Evolutionary conservation across 2,113 vertebrate species (phyloP).

Genomic region (Arvicanthis niloticus): DNA sequence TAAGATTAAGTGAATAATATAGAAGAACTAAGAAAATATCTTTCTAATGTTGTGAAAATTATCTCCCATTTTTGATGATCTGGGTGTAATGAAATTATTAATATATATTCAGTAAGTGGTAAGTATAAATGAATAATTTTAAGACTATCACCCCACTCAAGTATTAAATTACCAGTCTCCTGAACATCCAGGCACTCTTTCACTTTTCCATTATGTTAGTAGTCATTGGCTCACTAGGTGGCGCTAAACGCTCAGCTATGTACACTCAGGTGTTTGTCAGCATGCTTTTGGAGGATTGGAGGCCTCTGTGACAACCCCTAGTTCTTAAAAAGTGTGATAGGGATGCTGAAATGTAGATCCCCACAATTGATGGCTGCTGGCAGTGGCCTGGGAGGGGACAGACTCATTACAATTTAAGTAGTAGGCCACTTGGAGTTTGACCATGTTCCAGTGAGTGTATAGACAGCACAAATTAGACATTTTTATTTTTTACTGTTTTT

Average conservation of each 20-base stretch:
- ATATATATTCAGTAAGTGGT: constrained; percentile 31
- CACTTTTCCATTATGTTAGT: background rate
- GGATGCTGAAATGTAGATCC: background rate
- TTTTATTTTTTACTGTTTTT: too few relatives aligned
- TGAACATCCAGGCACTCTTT: background rate
- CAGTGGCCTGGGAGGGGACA: background rate
- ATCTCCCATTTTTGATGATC: background rate
- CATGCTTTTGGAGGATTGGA: background rate
- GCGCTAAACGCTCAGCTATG: background rate
- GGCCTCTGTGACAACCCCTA: background rate
- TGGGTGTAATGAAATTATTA: background rate
- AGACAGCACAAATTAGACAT: too few relatives aligned
- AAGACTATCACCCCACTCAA: background rate
- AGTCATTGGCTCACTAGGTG: constrained; percentile 79
- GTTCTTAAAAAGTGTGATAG: background rate
- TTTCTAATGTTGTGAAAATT: constrained; percentile 42
- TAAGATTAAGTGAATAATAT: background rate
- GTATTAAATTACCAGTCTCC: background rate
- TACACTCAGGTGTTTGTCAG: background rate
- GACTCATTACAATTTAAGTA: background rate
- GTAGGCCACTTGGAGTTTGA: background rate
- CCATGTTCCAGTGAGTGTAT: too few relatives aligned
- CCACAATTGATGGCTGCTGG: background rate
- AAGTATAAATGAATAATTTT: constrained; percentile 5
- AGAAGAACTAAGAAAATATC: background rate